Conservation (phyloP, 2,113 vertebrate genomes). For the Cinclus cinclus region DNA sequence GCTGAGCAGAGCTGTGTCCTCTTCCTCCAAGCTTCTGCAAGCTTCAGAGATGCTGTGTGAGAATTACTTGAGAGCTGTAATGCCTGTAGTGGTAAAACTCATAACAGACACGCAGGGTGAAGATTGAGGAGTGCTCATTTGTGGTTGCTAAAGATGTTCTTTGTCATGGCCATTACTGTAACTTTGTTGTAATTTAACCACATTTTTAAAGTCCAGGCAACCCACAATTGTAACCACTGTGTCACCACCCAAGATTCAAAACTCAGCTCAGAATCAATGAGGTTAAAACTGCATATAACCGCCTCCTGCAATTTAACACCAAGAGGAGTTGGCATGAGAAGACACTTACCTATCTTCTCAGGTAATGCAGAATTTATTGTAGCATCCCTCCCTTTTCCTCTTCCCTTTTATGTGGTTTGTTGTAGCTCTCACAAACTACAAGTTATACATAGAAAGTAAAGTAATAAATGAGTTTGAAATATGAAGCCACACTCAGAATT, state of each 20-base stretch:
- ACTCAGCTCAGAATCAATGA: not conserved
- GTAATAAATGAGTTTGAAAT: not conserved
- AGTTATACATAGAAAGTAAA: not conserved
- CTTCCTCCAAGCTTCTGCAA: not conserved
- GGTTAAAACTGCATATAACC: not conserved
- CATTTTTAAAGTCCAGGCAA: not conserved
- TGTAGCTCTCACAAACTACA: not conserved
- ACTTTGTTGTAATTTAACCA: not conserved
- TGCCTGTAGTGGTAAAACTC: not conserved
- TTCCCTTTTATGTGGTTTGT: not conserved
- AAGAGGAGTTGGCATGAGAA: not conserved
- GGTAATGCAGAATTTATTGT: not conserved
- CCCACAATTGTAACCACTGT: not conserved
- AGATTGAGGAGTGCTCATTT: not conserved
- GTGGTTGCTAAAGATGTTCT: not conserved
- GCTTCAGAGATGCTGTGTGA: not conserved
- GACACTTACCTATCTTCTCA: not conserved
- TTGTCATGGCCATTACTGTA: not conserved
- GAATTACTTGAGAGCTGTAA: not conserved
- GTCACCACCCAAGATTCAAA: not conserved
- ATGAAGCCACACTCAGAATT: not conserved
- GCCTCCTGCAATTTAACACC: not conserved
- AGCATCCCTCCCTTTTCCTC: not conserved
- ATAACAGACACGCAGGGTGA: not conserved
- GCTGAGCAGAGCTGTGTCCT: not conserved